Evolutionary conservation across 2,113 vertebrate species (phyloP).

Genomic region (Fulica atra): DNA sequence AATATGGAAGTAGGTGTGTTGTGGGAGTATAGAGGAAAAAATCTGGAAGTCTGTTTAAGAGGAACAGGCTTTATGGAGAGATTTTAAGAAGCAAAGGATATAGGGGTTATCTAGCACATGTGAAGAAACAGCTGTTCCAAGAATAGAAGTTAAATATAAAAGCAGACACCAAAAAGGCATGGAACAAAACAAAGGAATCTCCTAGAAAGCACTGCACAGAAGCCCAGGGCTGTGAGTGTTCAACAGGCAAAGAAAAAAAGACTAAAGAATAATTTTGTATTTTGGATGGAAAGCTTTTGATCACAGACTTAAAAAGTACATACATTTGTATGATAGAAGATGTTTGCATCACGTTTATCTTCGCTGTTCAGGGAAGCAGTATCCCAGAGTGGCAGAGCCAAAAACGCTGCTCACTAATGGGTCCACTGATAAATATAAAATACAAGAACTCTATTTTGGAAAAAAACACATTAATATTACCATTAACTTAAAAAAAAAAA

Average conservation of each 20-base stretch:
- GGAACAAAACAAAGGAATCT: neutral
- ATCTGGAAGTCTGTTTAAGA: neutral
- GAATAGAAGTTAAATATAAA: neutral
- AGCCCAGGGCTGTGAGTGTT: neutral
- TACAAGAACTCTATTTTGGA: neutral
- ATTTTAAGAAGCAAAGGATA: neutral
- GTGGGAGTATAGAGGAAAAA: neutral
- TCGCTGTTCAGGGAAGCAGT: neutral
- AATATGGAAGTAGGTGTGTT: neutral
- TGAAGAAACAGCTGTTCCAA: neutral
- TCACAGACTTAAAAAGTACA: neutral
- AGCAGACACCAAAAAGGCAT: neutral
- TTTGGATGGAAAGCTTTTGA: constrained; percentile 7
- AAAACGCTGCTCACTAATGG: neutral
- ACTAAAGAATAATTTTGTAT: neutral
- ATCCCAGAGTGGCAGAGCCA: accelerated
- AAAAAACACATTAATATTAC: neutral
- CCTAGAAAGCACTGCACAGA: neutral
- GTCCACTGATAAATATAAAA: neutral
- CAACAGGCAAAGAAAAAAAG: neutral
- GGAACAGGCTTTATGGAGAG: neutral
- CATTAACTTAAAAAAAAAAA: neutral
- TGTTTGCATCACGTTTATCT: neutral
- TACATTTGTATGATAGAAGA: neutral
- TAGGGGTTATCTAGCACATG: neutral